These are phyloP conservation scores for Ceuthmochares aereus DNA, from an alignment of 2,113 vertebrate species.

Conservation along the genomic window DNA sequence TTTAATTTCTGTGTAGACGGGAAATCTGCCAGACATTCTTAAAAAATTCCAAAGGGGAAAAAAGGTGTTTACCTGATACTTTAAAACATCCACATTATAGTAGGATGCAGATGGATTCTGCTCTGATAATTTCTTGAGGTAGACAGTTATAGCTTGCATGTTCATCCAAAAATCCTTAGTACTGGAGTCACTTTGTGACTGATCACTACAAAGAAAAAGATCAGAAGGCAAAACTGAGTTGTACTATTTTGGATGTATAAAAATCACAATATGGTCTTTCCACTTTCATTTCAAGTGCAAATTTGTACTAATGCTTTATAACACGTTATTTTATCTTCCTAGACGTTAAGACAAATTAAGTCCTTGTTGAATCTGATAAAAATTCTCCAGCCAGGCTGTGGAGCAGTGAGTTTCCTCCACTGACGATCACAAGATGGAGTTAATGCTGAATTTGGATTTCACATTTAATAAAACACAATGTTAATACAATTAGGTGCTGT, in stretches of 20 bases:
- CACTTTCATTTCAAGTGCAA: background rate
- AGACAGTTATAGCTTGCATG: conserved; percentile 95
- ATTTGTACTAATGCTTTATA: background rate
- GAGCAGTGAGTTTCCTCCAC: background rate
- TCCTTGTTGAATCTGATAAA: background rate
- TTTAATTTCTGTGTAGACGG: background rate
- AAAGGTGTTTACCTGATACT: conserved; percentile 90
- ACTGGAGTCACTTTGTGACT: conserved; percentile 90
- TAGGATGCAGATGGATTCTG: conserved; percentile 95
- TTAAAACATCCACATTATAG: conserved; percentile 96
- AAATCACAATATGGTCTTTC: background rate
- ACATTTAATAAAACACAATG: background rate
- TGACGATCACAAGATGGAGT: background rate
- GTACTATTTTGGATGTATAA: background rate
- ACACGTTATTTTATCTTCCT: background rate
- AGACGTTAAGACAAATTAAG: background rate
- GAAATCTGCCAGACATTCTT: background rate
- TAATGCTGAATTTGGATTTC: background rate
- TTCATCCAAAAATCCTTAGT: conserved; percentile 97
- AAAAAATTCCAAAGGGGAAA: background rate
- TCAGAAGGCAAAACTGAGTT: background rate
- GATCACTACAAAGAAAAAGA: conserved; percentile 81
- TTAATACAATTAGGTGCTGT: background rate
- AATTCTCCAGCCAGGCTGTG: background rate
- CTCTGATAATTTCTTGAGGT: conserved; percentile 95